phyloP scores from a whole-genome alignment of 1,140 invertebrate genomes.

The Riptortus pedestris region DNA sequence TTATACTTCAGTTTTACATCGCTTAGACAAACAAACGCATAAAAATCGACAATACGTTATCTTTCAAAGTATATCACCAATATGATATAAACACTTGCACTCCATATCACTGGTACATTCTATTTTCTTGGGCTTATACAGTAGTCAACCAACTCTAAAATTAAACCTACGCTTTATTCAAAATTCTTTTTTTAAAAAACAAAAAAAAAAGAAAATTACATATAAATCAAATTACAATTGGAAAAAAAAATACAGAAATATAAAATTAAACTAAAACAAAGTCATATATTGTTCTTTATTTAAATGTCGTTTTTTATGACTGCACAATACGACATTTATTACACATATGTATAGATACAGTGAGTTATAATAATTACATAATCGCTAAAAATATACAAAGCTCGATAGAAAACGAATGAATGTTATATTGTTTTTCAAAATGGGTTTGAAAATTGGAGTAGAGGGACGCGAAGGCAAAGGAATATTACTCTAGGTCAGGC shows the following conservation, averaged over 20 bases:
- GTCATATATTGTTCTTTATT: background rate
- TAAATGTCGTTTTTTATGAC: background rate
- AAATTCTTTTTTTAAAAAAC: background rate
- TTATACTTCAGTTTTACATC: constrained; percentile 6
- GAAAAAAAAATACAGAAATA: background rate
- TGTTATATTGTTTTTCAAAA: background rate
- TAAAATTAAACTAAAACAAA: background rate
- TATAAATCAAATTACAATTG: background rate
- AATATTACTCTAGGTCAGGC: constrained; percentile 43
- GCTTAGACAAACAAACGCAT: constrained; percentile 8
- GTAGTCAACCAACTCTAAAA: background rate
- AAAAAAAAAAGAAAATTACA: background rate
- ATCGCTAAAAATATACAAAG: constrained; percentile 25
- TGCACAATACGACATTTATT: background rate
- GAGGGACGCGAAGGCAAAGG: background rate
- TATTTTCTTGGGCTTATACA: background rate
- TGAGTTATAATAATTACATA: constrained; percentile 3
- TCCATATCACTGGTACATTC: background rate
- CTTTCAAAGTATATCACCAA: background rate
- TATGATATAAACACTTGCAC: background rate
- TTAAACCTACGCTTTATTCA: background rate
- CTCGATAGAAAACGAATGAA: constrained; percentile 15
- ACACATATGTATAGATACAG: background rate
- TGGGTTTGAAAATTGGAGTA: background rate
- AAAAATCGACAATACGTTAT: background rate